Evolutionary conservation across 1,140 invertebrate species (phyloP).

Genomic region (Apis dorsata): DNA sequence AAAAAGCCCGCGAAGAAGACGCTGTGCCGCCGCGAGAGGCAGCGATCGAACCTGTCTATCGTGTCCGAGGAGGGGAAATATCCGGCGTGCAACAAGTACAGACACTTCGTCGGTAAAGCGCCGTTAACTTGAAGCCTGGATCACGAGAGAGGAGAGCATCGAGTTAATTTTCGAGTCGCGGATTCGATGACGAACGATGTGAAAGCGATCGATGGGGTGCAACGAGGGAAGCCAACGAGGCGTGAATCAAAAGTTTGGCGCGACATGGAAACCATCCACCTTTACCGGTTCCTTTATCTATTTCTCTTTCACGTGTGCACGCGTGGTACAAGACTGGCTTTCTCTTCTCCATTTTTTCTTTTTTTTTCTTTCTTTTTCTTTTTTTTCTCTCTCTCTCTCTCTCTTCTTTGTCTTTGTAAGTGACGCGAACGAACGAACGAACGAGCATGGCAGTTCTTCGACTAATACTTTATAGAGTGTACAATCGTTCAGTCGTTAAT

Average conservation of each 20-base stretch:
- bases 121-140: slow-evolving; percentile 63
- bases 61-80: slow-evolving; percentile 66
- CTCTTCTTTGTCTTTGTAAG: not conserved
- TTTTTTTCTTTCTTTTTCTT: not conserved
- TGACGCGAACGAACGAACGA: slow-evolving; percentile 11
- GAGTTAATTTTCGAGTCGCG: not conserved
- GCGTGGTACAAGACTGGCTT: not conserved
- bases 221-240: not conserved
- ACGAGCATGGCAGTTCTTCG: slow-evolving; percentile 31
- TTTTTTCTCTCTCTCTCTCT: not conserved
- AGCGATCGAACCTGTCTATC: slow-evolving; percentile 69
- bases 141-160: not conserved
- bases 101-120: slow-evolving; percentile 71
- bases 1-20: slow-evolving; percentile 62
- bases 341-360: too few species aligned
- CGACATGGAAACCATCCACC: slow-evolving; percentile 9
- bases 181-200: not conserved
- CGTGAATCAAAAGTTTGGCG: not conserved
- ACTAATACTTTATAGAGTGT: slow-evolving; percentile 27
- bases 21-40: slow-evolving; percentile 58
- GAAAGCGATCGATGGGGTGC: not conserved
- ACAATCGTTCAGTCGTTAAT: slow-evolving; percentile 40
- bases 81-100: slow-evolving; percentile 67
- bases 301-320: not conserved
- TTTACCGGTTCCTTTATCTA: not conserved